phyloP scores from a whole-genome alignment of 2,888 invertebrate genomes.

The Amphipyra berbera region DNA sequence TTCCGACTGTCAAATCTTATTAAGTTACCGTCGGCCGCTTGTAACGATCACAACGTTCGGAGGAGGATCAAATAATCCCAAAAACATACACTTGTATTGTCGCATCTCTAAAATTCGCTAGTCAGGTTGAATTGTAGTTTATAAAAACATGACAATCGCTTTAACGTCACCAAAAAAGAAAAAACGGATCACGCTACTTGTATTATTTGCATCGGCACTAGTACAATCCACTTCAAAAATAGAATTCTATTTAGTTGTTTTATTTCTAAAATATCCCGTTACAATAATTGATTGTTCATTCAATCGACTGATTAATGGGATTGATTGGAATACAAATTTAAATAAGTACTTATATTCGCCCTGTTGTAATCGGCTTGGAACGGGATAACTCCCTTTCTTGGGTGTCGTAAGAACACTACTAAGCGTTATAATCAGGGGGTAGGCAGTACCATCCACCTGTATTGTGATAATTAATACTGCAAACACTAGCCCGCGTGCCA shows the following conservation, averaged over 20 bases:
- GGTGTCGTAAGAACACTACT: slow-evolving; percentile 11
- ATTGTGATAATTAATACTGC: neutral
- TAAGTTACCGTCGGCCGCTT: slow-evolving; percentile 33
- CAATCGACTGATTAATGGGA: slow-evolving; percentile 38
- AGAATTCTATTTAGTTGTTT: neutral
- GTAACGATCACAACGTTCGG: neutral
- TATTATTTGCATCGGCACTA: too few species aligned
- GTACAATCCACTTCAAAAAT: too few species aligned
- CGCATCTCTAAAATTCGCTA: neutral
- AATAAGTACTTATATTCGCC: slow-evolving; percentile 38
- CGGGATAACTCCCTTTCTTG: slow-evolving; percentile 32
- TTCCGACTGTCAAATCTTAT: slow-evolving; percentile 30
- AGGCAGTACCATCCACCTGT: neutral
- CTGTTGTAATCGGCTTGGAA: slow-evolving; percentile 38
- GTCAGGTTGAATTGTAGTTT: neutral
- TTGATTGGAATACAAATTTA: slow-evolving; percentile 46
- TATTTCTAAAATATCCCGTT: slow-evolving; percentile 23
- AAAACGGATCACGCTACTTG: too few species aligned
- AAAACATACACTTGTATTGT: neutral
- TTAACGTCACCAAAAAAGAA: too few species aligned
- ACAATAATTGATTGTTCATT: slow-evolving; percentile 36
- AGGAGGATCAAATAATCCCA: neutral
- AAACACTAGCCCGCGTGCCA: too few species aligned
- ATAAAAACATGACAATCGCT: too few species aligned
- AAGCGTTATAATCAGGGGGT: neutral